These are phyloP conservation scores for Melanocharis versteri DNA, from an alignment of 2,113 vertebrate genomes.

Conservation along the genomic window DNA sequence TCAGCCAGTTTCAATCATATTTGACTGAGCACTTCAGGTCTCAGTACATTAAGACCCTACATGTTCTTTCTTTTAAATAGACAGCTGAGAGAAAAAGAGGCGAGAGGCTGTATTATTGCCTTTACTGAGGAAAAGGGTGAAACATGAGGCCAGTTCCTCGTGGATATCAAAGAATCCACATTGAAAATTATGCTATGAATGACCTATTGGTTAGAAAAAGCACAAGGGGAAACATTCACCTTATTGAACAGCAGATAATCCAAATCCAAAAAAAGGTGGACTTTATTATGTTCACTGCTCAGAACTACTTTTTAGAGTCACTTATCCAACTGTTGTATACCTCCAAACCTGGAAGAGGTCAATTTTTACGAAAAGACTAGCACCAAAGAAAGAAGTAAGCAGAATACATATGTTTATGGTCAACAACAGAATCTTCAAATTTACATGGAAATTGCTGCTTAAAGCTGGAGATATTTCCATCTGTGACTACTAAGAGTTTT, in stretches of 20 bases:
- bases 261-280: neutral
- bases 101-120: neutral
- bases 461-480: neutral
- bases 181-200: neutral
- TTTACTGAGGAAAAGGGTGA: neutral
- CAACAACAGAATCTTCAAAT: neutral
- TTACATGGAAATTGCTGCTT: neutral
- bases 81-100: neutral
- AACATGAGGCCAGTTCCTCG: neutral
- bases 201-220: neutral
- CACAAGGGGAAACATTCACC: neutral
- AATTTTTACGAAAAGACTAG: neutral
- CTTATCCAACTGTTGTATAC: neutral
- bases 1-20: constrained; percentile 1
- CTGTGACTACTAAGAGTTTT: neutral
- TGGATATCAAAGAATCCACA: neutral
- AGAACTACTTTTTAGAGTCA: neutral
- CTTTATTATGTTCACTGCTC: neutral
- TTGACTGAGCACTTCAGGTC: neutral
- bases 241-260: neutral
- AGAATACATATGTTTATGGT: neutral
- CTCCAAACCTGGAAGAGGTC: neutral
- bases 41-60: neutral
- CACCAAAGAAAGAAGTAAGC: neutral
- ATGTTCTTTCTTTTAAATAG: neutral